These are phyloP conservation scores for Pyralis farinalis DNA, from an alignment of 2,888 invertebrate species.

Conservation along the genomic window DNA sequence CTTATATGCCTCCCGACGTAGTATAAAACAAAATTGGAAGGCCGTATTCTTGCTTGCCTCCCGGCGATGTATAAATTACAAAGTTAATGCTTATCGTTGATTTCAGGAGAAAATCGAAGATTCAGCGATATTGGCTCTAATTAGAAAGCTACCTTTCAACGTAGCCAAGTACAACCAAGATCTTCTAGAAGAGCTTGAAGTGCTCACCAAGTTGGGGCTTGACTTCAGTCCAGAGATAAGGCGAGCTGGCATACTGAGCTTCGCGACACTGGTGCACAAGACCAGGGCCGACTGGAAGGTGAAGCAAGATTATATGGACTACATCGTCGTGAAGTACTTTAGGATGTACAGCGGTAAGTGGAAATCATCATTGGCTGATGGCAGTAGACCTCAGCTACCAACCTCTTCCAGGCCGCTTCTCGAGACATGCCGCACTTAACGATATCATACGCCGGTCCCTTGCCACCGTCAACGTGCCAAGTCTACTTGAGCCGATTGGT, in stretches of 20 bases:
- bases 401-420: too few species aligned
- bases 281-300: constrained; percentile 79
- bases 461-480: too few species aligned
- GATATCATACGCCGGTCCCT: too few species aligned
- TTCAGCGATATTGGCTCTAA: constrained; percentile 82
- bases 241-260: constrained; percentile 85
- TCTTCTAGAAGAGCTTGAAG: constrained; percentile 80
- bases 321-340: constrained; percentile 86
- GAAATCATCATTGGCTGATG: too few species aligned
- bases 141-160: constrained; percentile 86
- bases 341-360: constrained; percentile 85
- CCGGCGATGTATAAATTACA: too few species aligned
- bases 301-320: constrained; percentile 84
- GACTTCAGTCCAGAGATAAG: constrained; percentile 77
- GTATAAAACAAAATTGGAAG: too few species aligned
- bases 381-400: too few species aligned
- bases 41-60: too few species aligned
- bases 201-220: constrained; percentile 56
- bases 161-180: constrained; percentile 77
- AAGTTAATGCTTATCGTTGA: too few species aligned
- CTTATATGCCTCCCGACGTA: too few species aligned
- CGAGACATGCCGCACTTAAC: too few species aligned
- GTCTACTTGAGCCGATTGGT: too few species aligned
- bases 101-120: constrained; percentile 81
- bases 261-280: constrained; percentile 85